Evolutionary conservation across 2,113 vertebrate species (phyloP), one percentile per base, ranked within the genome.

Genomic region (Nesoenas mayeri): DNA sequence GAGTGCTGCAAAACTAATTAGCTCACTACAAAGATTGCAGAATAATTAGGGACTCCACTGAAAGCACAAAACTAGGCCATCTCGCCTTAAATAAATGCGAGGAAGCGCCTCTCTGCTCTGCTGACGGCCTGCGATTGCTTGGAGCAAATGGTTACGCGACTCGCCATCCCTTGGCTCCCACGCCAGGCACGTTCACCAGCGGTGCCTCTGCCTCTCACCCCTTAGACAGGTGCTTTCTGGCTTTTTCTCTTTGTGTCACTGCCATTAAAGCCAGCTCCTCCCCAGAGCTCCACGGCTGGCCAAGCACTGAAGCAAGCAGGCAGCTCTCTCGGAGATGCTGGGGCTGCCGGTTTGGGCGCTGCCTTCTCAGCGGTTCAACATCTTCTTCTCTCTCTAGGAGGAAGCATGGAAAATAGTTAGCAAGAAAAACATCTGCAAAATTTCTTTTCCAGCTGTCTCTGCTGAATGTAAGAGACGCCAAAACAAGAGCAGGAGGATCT

Each of bases 41-140:
- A 96, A 96, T 97, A 97, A 97, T 97, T 96, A 97, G 95, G 89
- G 95, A 96, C 88, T 95, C 95, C 85, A 73, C 58, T 70, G 84
- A 85, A 97, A 95, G 93, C 91, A 64, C 5, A 11, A 93, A 97
- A 96, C 82, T 97, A 96, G 97, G 96, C 48, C 97, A 97, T 80
- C 89, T 95, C 12, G 29, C 90, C 73, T 96, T 93, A 96, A 96
- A 96, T 93, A 95, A 96, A 88, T 1, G 15, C 4, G 0, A 78
- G 86, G 29, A 47, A 84, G 72, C 0, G 9, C 62, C 90, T 97
- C 87, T 51, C 61, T 0, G 6, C 79, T 69, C 56, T 0, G 11
- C 94, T 36, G 75, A 48, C 3, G 20, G 88, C 79, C 44, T 40
- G 62, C 11, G 1, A 38, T 38, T n/a, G 67, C 91, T 85, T 38